A percentile compares a stretch with the other conserved stretches of the same genome.
Evolutionary conservation across 2,113 vertebrate genomes (phyloP).

Genomic region (Dolichallabes microphthalmus): DNA sequence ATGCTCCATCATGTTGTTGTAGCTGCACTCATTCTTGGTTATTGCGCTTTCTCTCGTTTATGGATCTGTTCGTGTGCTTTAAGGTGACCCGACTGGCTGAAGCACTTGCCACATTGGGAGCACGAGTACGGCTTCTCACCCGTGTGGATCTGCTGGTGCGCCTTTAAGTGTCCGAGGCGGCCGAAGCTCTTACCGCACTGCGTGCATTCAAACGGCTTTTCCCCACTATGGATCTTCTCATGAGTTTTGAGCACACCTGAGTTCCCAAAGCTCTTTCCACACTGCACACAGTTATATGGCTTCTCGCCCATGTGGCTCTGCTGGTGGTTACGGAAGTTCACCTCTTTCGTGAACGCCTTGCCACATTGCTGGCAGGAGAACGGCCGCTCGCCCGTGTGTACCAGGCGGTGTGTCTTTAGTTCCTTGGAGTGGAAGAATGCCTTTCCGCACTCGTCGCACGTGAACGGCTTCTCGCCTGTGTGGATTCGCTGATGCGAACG

Average conservation of each 20-base stretch:
- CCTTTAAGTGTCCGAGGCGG: conserved; percentile 77
- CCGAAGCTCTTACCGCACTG: conserved; percentile 79
- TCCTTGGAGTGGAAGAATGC: conserved; percentile 74
- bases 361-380: conserved; percentile 74
- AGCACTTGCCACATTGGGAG: conserved; percentile 70
- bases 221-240: conserved; percentile 77
- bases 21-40: conserved; percentile 52
- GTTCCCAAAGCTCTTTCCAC: conserved; percentile 77
- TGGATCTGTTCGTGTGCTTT: conserved; percentile 79
- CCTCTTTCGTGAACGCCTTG: conserved; percentile 74
- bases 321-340: conserved; percentile 74
- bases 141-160: conserved; percentile 79
- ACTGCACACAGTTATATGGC: conserved; percentile 71
- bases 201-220: conserved; percentile 74
- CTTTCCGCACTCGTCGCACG: conserved; percentile 71
- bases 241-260: conserved; percentile 75
- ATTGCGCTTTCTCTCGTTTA: conserved; percentile 66
- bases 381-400: conserved; percentile 71
- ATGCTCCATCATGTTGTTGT: background rate
- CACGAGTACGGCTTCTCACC: conserved; percentile 74
- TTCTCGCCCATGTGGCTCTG: conserved; percentile 73
- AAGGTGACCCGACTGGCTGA: conserved; percentile 78
- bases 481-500: conserved; percentile 76
- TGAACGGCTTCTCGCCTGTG: conserved; percentile 75
- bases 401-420: conserved; percentile 73